These are phyloP conservation scores for Lasioglossum baleicum DNA, from an alignment of 1,140 invertebrate genomes.

Conservation along the genomic window DNA sequence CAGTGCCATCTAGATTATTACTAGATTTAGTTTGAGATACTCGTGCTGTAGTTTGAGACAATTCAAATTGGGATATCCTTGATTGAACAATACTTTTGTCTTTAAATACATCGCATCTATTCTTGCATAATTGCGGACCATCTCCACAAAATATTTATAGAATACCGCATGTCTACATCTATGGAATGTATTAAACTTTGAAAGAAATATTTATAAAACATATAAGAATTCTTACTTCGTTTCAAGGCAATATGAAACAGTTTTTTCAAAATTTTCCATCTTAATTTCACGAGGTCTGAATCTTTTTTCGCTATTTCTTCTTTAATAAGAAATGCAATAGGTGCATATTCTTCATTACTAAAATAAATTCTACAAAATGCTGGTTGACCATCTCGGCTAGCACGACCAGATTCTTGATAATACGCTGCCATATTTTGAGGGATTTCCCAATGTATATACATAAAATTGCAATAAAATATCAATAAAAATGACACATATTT, in stretches of 20 bases:
- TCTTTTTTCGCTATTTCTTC: conserved; percentile 61
- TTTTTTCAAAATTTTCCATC: too few relatives aligned
- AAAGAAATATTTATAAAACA: too few relatives aligned
- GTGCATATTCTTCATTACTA: too few relatives aligned
- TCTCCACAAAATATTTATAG: conserved; percentile 84
- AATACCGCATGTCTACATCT: conserved; percentile 83
- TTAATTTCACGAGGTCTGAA: too few relatives aligned
- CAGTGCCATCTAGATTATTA: conserved; percentile 64
- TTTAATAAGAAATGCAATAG: too few relatives aligned
- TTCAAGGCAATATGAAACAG: too few relatives aligned
- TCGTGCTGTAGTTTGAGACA: conserved; percentile 57
- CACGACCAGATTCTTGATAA: conserved; percentile 94
- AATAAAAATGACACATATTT: neutral
- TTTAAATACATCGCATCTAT: conserved; percentile 83
- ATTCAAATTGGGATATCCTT: conserved; percentile 78
- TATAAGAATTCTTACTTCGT: too few relatives aligned
- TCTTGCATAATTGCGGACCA: conserved; percentile 80
- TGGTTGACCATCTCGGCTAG: conserved; percentile 91
- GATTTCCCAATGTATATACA: conserved; percentile 92
- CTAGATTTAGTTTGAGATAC: conserved; percentile 37
- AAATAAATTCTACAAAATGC: too few relatives aligned
- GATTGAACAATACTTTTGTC: conserved; percentile 76
- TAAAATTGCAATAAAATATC: neutral
- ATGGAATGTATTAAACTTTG: too few relatives aligned
- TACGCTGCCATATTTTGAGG: conserved; percentile 91